phyloP scores from a whole-genome alignment of 2,797 vertebrate genomes.

The Pipistrellus pygmaeus region DNA sequence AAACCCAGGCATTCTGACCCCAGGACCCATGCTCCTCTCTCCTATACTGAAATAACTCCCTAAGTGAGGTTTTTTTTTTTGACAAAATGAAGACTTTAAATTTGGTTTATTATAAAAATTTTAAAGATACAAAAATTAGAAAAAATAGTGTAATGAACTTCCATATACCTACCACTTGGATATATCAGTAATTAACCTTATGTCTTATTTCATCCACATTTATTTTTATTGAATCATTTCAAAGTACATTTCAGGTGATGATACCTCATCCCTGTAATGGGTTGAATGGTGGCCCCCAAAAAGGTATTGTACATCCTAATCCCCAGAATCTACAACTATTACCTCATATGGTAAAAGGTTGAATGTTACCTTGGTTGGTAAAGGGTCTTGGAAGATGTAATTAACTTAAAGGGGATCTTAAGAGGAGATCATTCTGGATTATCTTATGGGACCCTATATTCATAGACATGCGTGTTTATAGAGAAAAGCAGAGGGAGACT shows the following conservation, averaged over 20 bases:
- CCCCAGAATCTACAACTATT: not conserved
- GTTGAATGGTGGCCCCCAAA: not conserved
- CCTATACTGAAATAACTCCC: not conserved
- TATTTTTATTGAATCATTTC: conserved; percentile 41
- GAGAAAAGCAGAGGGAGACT: not conserved
- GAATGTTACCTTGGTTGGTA: not conserved
- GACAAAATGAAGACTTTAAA: conserved; percentile 10
- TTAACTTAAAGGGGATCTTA: conserved; percentile 21
- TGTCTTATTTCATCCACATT: conserved; percentile 33
- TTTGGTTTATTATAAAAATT: not conserved
- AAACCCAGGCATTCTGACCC: not conserved
- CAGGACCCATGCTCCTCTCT: not conserved
- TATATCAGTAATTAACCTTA: not conserved
- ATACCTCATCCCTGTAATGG: not conserved
- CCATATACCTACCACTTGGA: not conserved
- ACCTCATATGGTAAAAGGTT: not conserved
- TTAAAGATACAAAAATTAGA: not conserved
- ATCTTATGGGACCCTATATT: not conserved
- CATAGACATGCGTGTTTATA: not conserved
- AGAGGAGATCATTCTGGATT: not conserved
- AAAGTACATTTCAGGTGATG: conserved; percentile 9
- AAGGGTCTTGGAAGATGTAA: conserved; percentile 17
- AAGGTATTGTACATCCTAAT: not conserved
- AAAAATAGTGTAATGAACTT: not conserved
- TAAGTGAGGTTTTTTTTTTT: not conserved